Conservation (phyloP, 2,113 vertebrate genomes). For the Psittacula cyanocephala region DNA sequence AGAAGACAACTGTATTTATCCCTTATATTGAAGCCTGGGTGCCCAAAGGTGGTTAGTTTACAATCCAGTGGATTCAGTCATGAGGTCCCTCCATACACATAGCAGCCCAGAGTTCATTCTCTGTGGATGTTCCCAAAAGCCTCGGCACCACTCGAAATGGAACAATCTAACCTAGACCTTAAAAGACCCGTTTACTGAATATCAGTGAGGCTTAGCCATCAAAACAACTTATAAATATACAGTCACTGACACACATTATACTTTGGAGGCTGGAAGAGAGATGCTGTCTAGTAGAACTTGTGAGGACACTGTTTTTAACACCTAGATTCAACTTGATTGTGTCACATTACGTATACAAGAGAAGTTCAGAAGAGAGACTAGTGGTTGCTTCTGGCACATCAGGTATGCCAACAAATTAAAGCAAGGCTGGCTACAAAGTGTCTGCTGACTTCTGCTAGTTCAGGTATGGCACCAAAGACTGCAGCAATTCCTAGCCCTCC, state of each 20-base stretch:
- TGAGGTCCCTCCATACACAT: rapidly evolving
- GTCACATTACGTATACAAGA: background rate
- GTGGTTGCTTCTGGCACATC: background rate
- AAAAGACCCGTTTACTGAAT: background rate
- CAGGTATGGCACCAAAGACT: rapidly evolving
- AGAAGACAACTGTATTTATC: background rate
- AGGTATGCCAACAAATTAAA: background rate
- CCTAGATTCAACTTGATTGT: background rate
- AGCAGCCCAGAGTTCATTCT: background rate
- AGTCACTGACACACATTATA: background rate
- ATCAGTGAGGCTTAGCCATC: background rate
- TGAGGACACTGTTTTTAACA: background rate
- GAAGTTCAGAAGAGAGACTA: background rate
- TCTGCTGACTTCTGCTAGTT: background rate
- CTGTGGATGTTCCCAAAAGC: background rate
- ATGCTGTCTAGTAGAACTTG: background rate
- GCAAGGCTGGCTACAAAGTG: background rate
- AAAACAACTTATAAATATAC: background rate
- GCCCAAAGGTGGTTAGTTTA: background rate
- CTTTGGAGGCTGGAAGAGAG: background rate
- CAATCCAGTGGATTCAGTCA: background rate
- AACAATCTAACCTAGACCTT: background rate
- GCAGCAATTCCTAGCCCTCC: background rate
- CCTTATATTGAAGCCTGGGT: background rate
- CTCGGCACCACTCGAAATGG: background rate